These are phyloP conservation scores for Cheilosia pagana DNA, from an alignment of 2,888 invertebrate species.

Conservation along the genomic window DNA sequence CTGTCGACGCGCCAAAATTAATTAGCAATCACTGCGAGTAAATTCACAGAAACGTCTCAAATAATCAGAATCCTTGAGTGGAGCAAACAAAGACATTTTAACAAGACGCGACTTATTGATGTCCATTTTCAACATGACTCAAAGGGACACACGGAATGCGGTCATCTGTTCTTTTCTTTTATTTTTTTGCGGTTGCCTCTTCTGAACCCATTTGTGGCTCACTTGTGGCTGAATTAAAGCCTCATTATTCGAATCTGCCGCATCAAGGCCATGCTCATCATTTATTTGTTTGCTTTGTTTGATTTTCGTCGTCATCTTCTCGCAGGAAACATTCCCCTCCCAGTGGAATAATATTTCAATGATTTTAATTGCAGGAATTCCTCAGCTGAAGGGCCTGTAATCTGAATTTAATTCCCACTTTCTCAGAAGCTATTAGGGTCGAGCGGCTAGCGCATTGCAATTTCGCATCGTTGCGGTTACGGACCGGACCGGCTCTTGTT, in stretches of 20 bases:
- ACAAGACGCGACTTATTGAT: slow-evolving; percentile 39
- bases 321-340: slow-evolving; percentile 13
- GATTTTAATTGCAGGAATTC: slow-evolving; percentile 71
- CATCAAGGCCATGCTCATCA: slow-evolving; percentile 31
- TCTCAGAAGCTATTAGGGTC: slow-evolving; percentile 71
- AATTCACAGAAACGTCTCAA: not conserved
- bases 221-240: slow-evolving; percentile 21
- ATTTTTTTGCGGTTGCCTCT: not conserved
- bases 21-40: not conserved
- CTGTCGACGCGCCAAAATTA: not conserved
- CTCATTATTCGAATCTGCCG: slow-evolving; percentile 33
- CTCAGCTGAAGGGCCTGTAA: slow-evolving; percentile 47
- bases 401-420: slow-evolving; percentile 71
- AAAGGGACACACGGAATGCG: slow-evolving; percentile 49
- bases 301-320: not conserved
- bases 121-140: slow-evolving; percentile 11
- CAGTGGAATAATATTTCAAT: slow-evolving; percentile 63
- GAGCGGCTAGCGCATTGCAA: slow-evolving; percentile 24
- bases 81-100: slow-evolving; percentile 43
- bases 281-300: slow-evolving; percentile 44
- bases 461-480: slow-evolving; percentile 29
- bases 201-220: not conserved
- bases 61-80: slow-evolving; percentile 3
- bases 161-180: not conserved
- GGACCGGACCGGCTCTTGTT: slow-evolving; percentile 50